phyloP scores from a whole-genome alignment of 2,888 invertebrate genomes.

The Zygaena filipendulae region DNA sequence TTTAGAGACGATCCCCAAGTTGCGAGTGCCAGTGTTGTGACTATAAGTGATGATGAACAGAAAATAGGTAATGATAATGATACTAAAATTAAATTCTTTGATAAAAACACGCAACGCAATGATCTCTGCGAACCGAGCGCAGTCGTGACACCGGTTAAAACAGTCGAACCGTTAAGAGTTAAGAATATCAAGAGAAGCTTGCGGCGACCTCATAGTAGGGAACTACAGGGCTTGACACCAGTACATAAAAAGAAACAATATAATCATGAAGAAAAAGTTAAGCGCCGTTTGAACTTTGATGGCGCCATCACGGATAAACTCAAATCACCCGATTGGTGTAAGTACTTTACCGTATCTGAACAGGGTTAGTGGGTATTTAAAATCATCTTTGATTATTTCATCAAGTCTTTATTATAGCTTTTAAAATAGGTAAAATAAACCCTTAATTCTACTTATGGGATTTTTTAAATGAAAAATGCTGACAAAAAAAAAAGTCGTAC shows the following conservation, averaged over 20 bases:
- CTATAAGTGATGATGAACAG: conserved; percentile 28
- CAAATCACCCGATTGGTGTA: conserved; percentile 31
- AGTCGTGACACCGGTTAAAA: conserved; percentile 26
- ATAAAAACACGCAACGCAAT: conserved; percentile 18
- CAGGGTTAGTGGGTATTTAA: too few species aligned
- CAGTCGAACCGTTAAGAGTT: conserved; percentile 27
- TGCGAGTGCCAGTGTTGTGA: conserved; percentile 18
- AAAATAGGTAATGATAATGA: conserved; percentile 7
- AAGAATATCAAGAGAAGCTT: conserved; percentile 49
- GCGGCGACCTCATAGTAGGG: conserved; percentile 47
- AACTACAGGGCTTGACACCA: conserved; percentile 40
- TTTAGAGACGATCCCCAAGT: conserved; percentile 23
- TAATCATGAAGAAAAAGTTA: conserved; percentile 30
- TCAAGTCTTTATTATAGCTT: too few species aligned
- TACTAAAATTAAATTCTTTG: conserved; percentile 14
- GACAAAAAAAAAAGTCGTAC: too few species aligned
- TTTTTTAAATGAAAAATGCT: too few species aligned
- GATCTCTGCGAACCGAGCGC: conserved; percentile 16
- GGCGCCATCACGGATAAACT: conserved; percentile 24
- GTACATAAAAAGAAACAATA: conserved; percentile 15
- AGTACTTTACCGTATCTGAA: too few species aligned
- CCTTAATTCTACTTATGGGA: too few species aligned
- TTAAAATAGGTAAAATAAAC: too few species aligned
- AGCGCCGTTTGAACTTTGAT: conserved; percentile 27
- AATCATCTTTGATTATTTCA: too few species aligned